phyloP scores from a whole-genome alignment of 2,888 invertebrate species.

The Minunthozetes semirufus region DNA sequence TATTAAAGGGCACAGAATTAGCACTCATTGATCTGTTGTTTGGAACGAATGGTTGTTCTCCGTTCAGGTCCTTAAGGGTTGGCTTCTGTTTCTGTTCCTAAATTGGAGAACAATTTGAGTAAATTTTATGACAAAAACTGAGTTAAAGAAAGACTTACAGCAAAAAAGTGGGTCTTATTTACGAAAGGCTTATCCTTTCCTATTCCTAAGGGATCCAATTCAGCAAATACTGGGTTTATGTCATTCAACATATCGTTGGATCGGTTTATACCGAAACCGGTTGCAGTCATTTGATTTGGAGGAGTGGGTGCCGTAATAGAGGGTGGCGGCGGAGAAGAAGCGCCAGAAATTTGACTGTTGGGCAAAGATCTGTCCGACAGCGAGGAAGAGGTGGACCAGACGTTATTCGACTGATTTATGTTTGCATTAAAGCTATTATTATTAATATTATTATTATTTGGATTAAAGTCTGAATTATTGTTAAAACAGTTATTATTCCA shows the following conservation, averaged over 20 bases:
- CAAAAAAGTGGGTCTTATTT: slow-evolving; percentile 89
- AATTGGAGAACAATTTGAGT: background rate
- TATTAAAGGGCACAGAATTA: background rate
- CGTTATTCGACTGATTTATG: background rate
- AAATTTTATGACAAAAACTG: background rate
- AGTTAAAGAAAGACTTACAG: background rate
- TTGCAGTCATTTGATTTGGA: background rate
- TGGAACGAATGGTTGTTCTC: background rate
- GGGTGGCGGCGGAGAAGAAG: slow-evolving; percentile 1
- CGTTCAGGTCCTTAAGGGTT: background rate
- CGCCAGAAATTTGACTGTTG: background rate
- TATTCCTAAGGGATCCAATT: slow-evolving; percentile 84
- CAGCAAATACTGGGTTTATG: slow-evolving; percentile 69
- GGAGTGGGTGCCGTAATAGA: background rate
- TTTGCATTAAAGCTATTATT: background rate
- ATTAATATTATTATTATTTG: background rate
- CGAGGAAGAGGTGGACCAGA: slow-evolving; percentile 4
- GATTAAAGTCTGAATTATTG: background rate
- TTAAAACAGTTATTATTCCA: background rate
- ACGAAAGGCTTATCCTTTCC: slow-evolving; percentile 85
- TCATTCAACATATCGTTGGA: slow-evolving; percentile 11
- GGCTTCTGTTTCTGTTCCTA: slow-evolving; percentile 21
- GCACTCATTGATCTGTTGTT: background rate
- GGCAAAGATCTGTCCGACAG: background rate
- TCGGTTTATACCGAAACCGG: background rate